These are phyloP conservation scores for Petaurus breviceps DNA, from an alignment of 2,113 vertebrate species.

Conservation along the genomic window DNA sequence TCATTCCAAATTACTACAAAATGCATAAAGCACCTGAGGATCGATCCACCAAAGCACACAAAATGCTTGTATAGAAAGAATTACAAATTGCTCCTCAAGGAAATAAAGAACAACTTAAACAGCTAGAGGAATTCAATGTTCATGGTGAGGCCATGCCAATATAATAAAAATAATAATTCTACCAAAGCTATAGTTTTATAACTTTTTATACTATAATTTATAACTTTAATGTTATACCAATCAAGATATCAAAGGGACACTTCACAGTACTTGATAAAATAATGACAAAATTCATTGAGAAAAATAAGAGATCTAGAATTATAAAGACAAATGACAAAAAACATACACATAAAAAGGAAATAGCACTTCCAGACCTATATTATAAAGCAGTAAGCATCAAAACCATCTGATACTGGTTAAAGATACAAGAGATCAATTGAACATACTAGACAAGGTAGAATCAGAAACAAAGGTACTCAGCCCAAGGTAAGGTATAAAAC, in stretches of 20 bases:
- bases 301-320: not conserved
- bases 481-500: not conserved
- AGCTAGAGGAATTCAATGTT: not conserved
- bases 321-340: too few species aligned
- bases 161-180: not conserved
- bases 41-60: not conserved
- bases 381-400: not conserved
- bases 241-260: not conserved
- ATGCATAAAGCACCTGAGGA: not conserved
- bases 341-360: not conserved
- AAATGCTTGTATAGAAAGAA: not conserved
- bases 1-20: not conserved
- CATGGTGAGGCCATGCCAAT: not conserved
- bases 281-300: not conserved
- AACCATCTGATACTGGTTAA: constrained; percentile 67
- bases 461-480: not conserved
- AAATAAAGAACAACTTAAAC: not conserved
- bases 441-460: not conserved
- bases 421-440: not conserved
- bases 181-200: not conserved
- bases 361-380: too few species aligned
- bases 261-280: not conserved
- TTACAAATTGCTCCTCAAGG: not conserved
- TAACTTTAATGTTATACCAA: not conserved
- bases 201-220: not conserved